Evolutionary conservation across 2,888 invertebrate species (phyloP).

Genomic region (Troilus luridus): DNA sequence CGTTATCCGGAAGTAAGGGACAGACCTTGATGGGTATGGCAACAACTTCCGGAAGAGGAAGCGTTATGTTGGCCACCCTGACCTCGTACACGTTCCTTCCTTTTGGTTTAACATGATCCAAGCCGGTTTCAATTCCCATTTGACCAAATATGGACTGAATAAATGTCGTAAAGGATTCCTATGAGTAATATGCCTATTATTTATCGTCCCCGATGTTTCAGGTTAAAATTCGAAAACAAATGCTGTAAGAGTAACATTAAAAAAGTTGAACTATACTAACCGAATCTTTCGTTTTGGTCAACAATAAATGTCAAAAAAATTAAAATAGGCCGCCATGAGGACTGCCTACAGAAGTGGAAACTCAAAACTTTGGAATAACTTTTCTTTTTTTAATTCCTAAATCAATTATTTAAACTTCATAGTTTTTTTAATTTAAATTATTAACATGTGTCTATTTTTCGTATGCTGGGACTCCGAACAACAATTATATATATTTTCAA

Average conservation of each 20-base stretch:
- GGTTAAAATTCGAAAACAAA: neutral
- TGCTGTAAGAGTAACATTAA: neutral
- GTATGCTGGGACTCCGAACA: no score
- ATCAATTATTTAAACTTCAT: no score
- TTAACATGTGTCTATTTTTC: no score
- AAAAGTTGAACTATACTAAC: neutral
- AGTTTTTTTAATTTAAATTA: no score
- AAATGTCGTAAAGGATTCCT: neutral
- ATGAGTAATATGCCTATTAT: neutral
- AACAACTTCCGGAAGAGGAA: constrained; percentile 46
- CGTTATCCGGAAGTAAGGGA: constrained; percentile 21
- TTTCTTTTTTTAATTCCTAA: no score
- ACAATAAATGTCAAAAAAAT: no score
- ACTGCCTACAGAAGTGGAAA: no score
- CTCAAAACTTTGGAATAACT: no score
- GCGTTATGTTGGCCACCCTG: constrained; percentile 30
- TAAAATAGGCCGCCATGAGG: no score
- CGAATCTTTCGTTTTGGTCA: neutral
- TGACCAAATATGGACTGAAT: constrained; percentile 17
- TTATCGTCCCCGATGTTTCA: neutral
- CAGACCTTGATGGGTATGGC: constrained; percentile 25
- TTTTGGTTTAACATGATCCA: neutral
- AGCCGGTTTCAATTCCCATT: constrained; percentile 23
- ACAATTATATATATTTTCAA: no score
- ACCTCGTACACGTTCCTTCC: constrained; percentile 37